Evolutionary conservation across 2,113 vertebrate genomes (phyloP), one percentile per base, ranked within the genome.

Genomic region (Syrmaticus mikado): DNA sequence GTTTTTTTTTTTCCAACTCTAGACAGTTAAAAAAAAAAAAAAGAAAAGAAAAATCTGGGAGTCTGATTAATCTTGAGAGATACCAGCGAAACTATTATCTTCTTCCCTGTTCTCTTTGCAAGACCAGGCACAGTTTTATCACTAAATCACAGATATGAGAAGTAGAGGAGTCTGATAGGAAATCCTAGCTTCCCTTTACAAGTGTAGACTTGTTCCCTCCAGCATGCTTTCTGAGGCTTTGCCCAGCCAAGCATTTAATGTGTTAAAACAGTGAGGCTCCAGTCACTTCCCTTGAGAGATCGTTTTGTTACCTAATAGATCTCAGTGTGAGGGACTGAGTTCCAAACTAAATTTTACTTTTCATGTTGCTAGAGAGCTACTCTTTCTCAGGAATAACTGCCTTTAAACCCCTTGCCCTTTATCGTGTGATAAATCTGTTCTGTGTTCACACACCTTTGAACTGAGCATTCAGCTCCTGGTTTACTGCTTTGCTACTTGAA

Each of bases 341-440:
- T 93, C 82, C 79, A 89, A 92, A 74, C 46, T 22, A 53, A 55
- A 91, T 94, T 94, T 93, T 81, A 75, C 75, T 82, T 94, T 87
- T 92, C 52, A 24, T 65, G 79, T 72, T 74, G 14, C 72, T 60
- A 6, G n/a, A 72, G 77, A 82, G 60, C 36, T 77, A 40, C 25
- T 48, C 72, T 64, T 68, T 82, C 67, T 85, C 7, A 5, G 60
- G n/a, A 87, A 91, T 0, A 0, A 46, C 67, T 89, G 60, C 41
- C 76, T 83, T 83, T 85, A 85, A 91, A 85, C n/a, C 50, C 62
- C 0, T 8, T 77, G 87, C n/a, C 72, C 72, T 87, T 87, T 85
- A n/a, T 55, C 3, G 1, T 94, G 78, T 64, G 90, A 82, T 77
- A 91, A 93, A 93, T 75, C 60, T 1, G 0, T 36, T 24, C 50